A percentile compares a stretch with the other conserved stretches of the same genome.
These are phyloP conservation scores for Pachyramphus minor DNA, from an alignment of 2,113 vertebrate genomes.

Conservation along the genomic window DNA sequence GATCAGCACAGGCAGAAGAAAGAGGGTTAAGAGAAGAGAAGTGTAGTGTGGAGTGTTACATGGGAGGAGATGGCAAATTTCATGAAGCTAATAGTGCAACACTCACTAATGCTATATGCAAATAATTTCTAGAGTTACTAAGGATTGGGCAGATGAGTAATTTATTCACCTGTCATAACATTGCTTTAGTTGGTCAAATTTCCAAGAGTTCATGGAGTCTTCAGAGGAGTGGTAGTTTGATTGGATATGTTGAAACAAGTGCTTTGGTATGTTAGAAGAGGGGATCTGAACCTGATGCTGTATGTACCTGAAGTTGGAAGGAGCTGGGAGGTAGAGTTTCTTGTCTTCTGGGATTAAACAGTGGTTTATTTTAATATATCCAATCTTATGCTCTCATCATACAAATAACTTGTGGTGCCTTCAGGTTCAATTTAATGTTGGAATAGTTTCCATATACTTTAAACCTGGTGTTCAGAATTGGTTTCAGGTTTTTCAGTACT, in stretches of 20 bases:
- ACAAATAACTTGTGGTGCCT: neutral
- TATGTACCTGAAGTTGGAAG: neutral
- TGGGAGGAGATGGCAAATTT: neutral
- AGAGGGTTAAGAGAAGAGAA: neutral
- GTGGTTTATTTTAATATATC: neutral
- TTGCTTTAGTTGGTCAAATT: neutral
- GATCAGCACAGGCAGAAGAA: neutral
- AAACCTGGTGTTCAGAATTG: neutral
- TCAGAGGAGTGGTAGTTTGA: neutral
- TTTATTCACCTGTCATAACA: neutral
- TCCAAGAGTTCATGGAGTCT: neutral
- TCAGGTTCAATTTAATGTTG: neutral
- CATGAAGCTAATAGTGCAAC: neutral
- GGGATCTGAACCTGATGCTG: neutral
- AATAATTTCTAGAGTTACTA: neutral
- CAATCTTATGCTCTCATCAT: rapidly evolving
- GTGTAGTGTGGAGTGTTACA: rapidly evolving
- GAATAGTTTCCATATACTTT: neutral
- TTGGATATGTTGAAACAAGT: neutral
- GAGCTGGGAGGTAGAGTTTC: neutral
- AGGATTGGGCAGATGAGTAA: neutral
- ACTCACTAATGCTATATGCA: neutral
- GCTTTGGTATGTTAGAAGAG: neutral
- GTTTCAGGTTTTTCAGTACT: neutral
- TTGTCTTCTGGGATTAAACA: neutral